Base-by-base conservation (phyloP, 2,113 vertebrate species). In the Oxyura jamaicensis region DNA sequence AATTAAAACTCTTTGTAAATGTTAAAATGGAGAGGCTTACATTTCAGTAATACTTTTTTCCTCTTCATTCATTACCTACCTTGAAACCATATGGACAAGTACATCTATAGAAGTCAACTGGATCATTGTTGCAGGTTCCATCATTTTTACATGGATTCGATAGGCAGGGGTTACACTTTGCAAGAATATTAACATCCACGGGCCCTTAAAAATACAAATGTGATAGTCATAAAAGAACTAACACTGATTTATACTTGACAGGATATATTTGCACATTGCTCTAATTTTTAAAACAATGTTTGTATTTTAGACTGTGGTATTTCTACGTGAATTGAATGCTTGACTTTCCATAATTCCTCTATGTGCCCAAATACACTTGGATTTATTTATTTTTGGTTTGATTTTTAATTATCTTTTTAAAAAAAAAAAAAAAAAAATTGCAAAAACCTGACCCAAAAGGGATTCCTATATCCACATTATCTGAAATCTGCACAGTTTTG, bases 71-170 rank as follows among this genome's bases (percentile, higher is more conserved):
- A 58, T 16, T 36, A 68, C 91, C 44, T 97, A 99, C 99, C 99
- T 99, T 99, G 96, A 99, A 99, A 88, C 99, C 99, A 77, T 99
- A 99, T 0, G 99, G 99, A 76, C 99, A 99, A 84, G 98, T 99
- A 93, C 99, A 99, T 92, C 99, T 98, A 83, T 99, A 99, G 97
- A 99, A 99, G 95, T 99, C 98, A 68, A 99, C 99, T 2, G 99
- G 99, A 93, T 99, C 99, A 35, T 98, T 99, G 91, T 98, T 98
- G 97, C 99, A 99, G 50, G 99, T 99, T 83, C 99, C 99, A 52
- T 99, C 99, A 41, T 99, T 99, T 96, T 99, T 99, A 98, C 99
- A 99, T 3, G 99, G 99, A 94, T 98, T 99, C 48, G 99, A 99
- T 81, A 99, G 97, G 90, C 99, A 99, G 10, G 99, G 99, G n/a